Percentiles rank a stretch among this genome's conserved stretches.
phyloP scores from a whole-genome alignment of 2,888 invertebrate species.

The Carterocephalus palaemon region DNA sequence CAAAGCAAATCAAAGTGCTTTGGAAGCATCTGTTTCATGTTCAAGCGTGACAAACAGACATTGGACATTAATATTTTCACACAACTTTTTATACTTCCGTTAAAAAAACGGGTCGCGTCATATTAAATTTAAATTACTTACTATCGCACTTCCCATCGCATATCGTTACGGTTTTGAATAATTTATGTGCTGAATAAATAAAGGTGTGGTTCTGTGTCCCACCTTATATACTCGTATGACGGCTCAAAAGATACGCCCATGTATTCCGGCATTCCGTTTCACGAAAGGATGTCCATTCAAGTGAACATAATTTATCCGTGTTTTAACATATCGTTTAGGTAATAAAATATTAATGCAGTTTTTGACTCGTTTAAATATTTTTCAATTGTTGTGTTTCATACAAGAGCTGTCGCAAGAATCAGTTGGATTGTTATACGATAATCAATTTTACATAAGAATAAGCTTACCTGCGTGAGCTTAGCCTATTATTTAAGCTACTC shows the following conservation, averaged over 20 bases:
- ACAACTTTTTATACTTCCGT: slow-evolving; percentile 50
- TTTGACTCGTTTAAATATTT: not conserved
- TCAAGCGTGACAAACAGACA: slow-evolving; percentile 42
- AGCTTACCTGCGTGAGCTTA: too few species aligned
- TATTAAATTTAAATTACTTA: slow-evolving; percentile 67
- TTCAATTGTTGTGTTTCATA: not conserved
- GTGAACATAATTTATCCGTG: not conserved
- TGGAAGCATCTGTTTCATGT: slow-evolving; percentile 58
- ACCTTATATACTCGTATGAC: slow-evolving; percentile 42
- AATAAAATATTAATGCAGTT: slow-evolving; percentile 7
- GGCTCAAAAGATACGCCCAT: slow-evolving; percentile 33
- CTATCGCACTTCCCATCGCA: slow-evolving; percentile 49
- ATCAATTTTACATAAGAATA: too few species aligned
- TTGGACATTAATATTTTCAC: slow-evolving; percentile 32
- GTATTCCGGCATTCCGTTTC: slow-evolving; percentile 9
- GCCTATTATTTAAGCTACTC: too few species aligned
- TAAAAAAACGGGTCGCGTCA: slow-evolving; percentile 44
- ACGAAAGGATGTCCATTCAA: slow-evolving; percentile 9
- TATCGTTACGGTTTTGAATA: slow-evolving; percentile 63
- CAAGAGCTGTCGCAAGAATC: too few species aligned
- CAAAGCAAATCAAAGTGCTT: slow-evolving; percentile 24
- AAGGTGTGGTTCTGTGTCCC: slow-evolving; percentile 66
- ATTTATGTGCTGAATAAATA: slow-evolving; percentile 61
- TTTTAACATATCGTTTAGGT: slow-evolving; percentile 29
- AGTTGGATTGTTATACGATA: too few species aligned